A percentile compares a stretch with the other conserved stretches of the same genome.
Conservation (phyloP, 2,888 invertebrate species). For the Tetropium fuscum region DNA sequence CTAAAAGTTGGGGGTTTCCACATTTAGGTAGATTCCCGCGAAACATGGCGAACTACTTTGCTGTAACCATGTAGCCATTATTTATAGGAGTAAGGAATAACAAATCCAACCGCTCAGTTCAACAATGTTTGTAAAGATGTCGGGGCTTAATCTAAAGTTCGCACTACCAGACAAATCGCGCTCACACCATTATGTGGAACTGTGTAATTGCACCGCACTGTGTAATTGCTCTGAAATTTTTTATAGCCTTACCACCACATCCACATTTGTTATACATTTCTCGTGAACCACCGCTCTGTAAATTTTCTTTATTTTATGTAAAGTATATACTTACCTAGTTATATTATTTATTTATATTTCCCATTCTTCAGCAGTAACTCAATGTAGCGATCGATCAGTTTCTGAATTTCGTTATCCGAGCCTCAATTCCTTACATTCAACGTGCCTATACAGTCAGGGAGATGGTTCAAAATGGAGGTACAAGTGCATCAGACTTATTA, state of each 20-base stretch:
- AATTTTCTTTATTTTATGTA: conserved; percentile 10
- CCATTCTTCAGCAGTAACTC: conserved; percentile 27
- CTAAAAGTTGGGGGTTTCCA: conserved; percentile 19
- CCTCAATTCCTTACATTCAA: no score
- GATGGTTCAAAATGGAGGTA: no score
- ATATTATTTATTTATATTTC: conserved; percentile 10
- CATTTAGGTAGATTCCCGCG: conserved; percentile 3
- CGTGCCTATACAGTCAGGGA: no score
- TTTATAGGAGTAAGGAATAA: conserved; percentile 18
- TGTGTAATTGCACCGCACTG: conserved; percentile 34
- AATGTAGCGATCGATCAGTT: no score
- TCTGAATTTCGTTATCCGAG: conserved; percentile 29
- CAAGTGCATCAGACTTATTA: no score
- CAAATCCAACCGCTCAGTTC: not conserved
- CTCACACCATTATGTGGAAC: conserved; percentile 34
- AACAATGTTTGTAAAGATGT: conserved; percentile 2
- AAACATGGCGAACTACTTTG: conserved; percentile 13
- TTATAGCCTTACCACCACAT: conserved; percentile 28
- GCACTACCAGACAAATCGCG: conserved; percentile 35
- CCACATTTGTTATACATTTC: conserved; percentile 33
- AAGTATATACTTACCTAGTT: conserved; percentile 15
- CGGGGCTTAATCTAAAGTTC: conserved; percentile 9
- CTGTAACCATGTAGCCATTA: conserved; percentile 11
- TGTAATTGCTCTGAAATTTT: conserved; percentile 32
- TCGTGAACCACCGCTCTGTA: conserved; percentile 34